A percentile compares a stretch with the other conserved stretches of the same genome.
These are phyloP conservation scores for Sitta europaea DNA, from an alignment of 2,113 vertebrate genomes.

Conservation along the genomic window DNA sequence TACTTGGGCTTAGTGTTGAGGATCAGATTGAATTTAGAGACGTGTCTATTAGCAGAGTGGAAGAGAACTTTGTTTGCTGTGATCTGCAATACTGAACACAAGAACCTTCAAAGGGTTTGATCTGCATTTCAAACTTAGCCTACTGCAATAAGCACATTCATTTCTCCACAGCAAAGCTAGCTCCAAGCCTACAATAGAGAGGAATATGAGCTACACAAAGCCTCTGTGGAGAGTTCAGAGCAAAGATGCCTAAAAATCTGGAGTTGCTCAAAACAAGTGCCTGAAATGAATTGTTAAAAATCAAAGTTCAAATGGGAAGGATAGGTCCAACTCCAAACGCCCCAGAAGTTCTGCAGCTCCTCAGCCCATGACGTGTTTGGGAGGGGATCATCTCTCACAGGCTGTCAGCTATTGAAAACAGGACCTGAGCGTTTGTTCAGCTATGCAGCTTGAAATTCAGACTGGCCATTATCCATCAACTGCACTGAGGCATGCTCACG, in stretches of 20 bases:
- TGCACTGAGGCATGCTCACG: not conserved
- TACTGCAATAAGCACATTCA: not conserved
- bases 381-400: not conserved
- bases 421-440: not conserved
- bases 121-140: constrained; percentile 6
- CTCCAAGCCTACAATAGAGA: not conserved
- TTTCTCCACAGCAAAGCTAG: not conserved
- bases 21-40: not conserved
- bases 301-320: not conserved
- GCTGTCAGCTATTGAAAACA: not conserved
- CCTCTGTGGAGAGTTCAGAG: not conserved
- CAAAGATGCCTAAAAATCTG: not conserved
- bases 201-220: not conserved
- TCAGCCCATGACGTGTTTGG: not conserved
- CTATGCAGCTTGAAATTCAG: not conserved
- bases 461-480: not conserved
- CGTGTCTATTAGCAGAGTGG: not conserved
- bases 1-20: not conserved
- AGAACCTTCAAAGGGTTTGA: not conserved
- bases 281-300: not conserved
- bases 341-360: not conserved
- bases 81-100: not conserved
- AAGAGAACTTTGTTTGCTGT: not conserved
- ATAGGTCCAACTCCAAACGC: not conserved
- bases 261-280: not conserved